phyloP scores from a whole-genome alignment of 2,113 vertebrate species.

The human (Homo sapiens) region DNA sequence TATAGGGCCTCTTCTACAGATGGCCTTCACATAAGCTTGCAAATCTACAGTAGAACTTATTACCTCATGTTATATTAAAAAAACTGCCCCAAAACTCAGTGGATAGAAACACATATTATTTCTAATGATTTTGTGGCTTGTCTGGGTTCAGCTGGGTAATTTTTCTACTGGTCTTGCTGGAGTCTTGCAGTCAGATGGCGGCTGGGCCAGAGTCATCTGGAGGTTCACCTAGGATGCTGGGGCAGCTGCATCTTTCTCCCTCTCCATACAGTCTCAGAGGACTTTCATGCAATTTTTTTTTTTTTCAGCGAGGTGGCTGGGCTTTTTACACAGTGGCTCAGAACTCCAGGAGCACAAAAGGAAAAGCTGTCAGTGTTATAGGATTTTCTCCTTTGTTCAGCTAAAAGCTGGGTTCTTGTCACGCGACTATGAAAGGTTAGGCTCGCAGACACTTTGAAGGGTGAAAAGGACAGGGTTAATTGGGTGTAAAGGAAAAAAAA shows the following conservation, averaged over 20 bases:
- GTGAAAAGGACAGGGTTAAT: too few relatives aligned
- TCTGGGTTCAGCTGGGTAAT: neutral
- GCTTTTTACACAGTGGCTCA: neutral
- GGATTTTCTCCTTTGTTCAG: too few relatives aligned
- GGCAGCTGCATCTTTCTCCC: neutral
- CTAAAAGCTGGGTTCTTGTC: too few relatives aligned
- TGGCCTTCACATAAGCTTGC: neutral
- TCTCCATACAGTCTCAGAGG: neutral
- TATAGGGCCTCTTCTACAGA: neutral
- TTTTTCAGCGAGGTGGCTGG: neutral
- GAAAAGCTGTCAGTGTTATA: neutral
- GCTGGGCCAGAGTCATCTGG: neutral
- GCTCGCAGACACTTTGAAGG: too few relatives aligned
- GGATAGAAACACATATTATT: too few relatives aligned
- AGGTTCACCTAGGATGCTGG: neutral
- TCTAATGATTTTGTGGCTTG: neutral
- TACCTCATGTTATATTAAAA: neutral
- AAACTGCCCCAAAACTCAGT: neutral
- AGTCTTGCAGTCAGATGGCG: neutral
- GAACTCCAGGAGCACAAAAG: neutral
- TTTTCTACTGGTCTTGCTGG: neutral
- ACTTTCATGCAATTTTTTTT: neutral
- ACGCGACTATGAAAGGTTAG: too few relatives aligned
- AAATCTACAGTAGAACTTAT: neutral
- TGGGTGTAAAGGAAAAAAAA: too few relatives aligned